Evolutionary conservation across 1,140 invertebrate species (phyloP), one percentile per base, ranked within the genome.

Genomic region (Ips nitidus): DNA sequence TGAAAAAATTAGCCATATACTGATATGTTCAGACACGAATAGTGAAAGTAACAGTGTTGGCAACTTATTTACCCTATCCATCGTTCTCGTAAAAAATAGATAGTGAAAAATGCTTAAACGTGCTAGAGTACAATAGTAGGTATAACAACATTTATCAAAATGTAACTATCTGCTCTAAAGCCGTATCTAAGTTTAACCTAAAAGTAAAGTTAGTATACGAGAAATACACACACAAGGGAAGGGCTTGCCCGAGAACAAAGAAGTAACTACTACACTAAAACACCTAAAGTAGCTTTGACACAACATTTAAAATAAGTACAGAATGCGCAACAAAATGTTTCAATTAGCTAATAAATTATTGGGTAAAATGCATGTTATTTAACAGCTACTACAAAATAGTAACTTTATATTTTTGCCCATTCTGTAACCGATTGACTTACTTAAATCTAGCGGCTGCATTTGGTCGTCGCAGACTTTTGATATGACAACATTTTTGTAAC

Each of bases 61-160:
- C 22, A 22, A 22, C 22, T 22, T 22, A 22, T 22, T 22, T 22
- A 22, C 0, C 22, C 2, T 41, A 62, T 40, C 22, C 60, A 47
- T 52, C 5, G 43, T 40, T 50, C 45, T 50, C 45, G 3, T 50
- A 50, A 50, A 22, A 22, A 22, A 50, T 50, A 50, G 45, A 50
- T 50, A 50, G 45, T 50, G 45, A 50, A 64, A 69, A 64, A 69
- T 72, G 66, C 66, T 72, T 72, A 64, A 64, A 57, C 52, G 63
- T 66, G 69, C 63, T 66, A 69, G 4, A 63, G 5, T 63, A 69
- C 45, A 56, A 63, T 69, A 60, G 52, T 65, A 65, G 38, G 47
- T 66, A 66, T 61, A 71, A 66, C 52, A 66, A 53, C 57, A 71
- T 71, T 71, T 64, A 64, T 64, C 66, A 71, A 70, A 71, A 66